Evolutionary conservation across 35 echinoderm and acorn worm species (phyloP).

Genomic region (Ptychodera flava): DNA sequence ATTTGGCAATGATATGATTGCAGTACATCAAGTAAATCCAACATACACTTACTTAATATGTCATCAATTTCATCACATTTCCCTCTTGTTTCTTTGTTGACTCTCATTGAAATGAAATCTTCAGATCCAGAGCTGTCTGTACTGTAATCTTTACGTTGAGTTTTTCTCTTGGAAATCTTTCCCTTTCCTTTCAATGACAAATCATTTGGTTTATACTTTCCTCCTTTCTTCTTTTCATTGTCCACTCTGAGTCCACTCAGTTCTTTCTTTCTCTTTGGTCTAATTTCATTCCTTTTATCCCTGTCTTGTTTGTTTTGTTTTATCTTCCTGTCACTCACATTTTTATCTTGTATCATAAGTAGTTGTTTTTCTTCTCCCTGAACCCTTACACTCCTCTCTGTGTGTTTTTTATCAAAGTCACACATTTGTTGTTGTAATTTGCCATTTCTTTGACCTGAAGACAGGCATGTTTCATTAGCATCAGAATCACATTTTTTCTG

Average conservation of each 20-base stretch:
- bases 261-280: slow-evolving; percentile 8
- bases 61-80: slow-evolving; percentile 28
- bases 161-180: neutral
- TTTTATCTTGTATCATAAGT: too few species aligned
- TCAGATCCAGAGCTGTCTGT: too few species aligned
- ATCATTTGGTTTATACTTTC: neutral
- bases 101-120: neutral
- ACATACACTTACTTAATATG: slow-evolving; percentile 77
- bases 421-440: neutral
- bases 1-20: too few species aligned
- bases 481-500: too few species aligned
- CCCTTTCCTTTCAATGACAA: neutral
- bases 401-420: neutral
- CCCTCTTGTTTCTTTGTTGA: neutral
- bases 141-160: too few species aligned
- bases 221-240: neutral
- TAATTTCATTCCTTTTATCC: neutral
- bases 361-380: neutral
- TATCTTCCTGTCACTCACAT: too few species aligned
- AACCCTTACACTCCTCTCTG: neutral
- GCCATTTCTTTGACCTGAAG: neutral
- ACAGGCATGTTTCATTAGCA: neutral
- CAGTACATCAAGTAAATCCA: too few species aligned
- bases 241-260: too few species aligned
- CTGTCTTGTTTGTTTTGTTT: too few species aligned